A percentile compares a stretch with the other conserved stretches of the same genome.
Conservation (phyloP, 64 coral and sea anemone species). For the Platygyra sinensis region DNA sequence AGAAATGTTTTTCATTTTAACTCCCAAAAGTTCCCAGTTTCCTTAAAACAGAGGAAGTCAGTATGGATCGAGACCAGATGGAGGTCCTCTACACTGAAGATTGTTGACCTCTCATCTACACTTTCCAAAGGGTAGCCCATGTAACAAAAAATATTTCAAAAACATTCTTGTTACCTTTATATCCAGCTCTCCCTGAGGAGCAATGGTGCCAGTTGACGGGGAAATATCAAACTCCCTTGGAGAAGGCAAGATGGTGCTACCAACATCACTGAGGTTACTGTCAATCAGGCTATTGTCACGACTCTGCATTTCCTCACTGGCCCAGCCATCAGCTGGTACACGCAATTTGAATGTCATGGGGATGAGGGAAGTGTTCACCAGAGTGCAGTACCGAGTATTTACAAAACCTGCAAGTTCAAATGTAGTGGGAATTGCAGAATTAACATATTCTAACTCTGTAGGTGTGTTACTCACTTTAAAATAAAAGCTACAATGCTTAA, state of each 20-base stretch:
- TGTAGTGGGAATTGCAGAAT: background rate
- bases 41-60: too few species aligned
- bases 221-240: constrained; percentile 93
- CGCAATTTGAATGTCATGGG: constrained; percentile 94
- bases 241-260: constrained; percentile 42
- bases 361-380: constrained; percentile 97
- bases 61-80: too few species aligned
- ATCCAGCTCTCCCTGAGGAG: constrained; percentile 75
- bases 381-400: constrained; percentile 69
- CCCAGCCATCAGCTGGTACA: constrained; percentile 85
- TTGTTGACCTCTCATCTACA: too few species aligned
- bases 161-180: constrained; percentile 63
- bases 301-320: constrained; percentile 42
- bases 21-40: too few species aligned
- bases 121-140: too few species aligned
- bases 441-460: background rate
- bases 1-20: too few species aligned
- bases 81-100: too few species aligned
- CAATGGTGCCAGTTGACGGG: constrained; percentile 70
- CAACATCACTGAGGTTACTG: constrained; percentile 84
- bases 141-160: background rate
- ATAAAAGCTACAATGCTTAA: too few species aligned
- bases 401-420: constrained; percentile 77
- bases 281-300: constrained; percentile 81
- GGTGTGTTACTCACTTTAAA: too few species aligned